Percentiles rank a stretch among this genome's conserved stretches.
Conservation (phyloP, 2,113 vertebrate genomes). For the Trematocara stigmaticum region DNA sequence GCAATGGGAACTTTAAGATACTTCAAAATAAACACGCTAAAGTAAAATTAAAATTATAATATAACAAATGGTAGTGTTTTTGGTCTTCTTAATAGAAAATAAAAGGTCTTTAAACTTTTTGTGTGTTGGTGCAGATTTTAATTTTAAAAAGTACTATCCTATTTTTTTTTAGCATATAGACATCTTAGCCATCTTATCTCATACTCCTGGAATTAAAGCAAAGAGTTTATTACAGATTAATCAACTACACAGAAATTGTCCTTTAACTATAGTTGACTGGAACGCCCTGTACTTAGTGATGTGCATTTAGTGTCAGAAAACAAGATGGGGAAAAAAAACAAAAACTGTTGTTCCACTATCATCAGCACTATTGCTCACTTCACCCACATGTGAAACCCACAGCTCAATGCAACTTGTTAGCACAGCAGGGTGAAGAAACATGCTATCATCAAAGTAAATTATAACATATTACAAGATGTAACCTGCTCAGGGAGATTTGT, state of each 20-base stretch:
- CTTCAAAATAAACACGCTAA: neutral
- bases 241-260: neutral
- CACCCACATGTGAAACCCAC: slow-evolving; percentile 28
- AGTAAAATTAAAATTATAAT: neutral
- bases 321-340: neutral
- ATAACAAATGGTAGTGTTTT: neutral
- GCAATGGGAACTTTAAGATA: neutral
- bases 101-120: neutral
- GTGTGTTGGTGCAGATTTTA: neutral
- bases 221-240: neutral
- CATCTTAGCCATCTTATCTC: neutral
- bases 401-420: slow-evolving; percentile 32
- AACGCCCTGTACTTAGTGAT: neutral
- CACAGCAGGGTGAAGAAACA: slow-evolving; percentile 18
- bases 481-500: neutral
- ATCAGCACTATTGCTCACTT: slow-evolving; percentile 45
- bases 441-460: slow-evolving; percentile 6
- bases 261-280: neutral
- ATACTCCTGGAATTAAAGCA: neutral
- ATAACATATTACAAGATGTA: neutral
- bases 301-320: slow-evolving; percentile 20
- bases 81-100: neutral
- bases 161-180: neutral
- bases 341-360: slow-evolving; percentile 5
- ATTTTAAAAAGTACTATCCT: neutral